A percentile compares a stretch with the other conserved stretches of the same genome.
These are phyloP conservation scores for Trididemnum clinides DNA, from an alignment of 23 tunicate species.

Conservation along the genomic window DNA sequence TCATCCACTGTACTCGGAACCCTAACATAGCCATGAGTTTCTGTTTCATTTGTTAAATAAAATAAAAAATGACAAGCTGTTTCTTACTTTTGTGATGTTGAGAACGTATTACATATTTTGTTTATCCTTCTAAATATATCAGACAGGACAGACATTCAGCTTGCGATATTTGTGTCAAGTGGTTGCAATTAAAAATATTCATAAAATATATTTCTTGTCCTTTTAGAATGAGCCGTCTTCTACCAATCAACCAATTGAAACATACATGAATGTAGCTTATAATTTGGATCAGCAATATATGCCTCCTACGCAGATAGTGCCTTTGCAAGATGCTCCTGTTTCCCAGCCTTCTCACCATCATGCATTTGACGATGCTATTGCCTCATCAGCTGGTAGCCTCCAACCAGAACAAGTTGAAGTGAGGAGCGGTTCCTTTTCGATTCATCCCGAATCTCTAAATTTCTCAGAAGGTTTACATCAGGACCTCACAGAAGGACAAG, in stretches of 20 bases:
- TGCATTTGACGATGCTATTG: not conserved
- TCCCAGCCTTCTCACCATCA: not conserved
- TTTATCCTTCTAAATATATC: too few species aligned
- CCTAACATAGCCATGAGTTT: too few species aligned
- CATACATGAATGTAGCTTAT: constrained; percentile 54
- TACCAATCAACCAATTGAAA: constrained; percentile 26
- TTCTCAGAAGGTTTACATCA: not conserved
- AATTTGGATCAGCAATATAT: not conserved
- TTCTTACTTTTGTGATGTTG: too few species aligned
- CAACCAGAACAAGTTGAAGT: not conserved
- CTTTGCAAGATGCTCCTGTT: not conserved
- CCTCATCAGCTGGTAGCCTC: not conserved
- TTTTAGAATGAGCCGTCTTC: not conserved
- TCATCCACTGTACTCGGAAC: too few species aligned
- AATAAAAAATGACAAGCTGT: too few species aligned
- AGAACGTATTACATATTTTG: too few species aligned
- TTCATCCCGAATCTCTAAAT: not conserved
- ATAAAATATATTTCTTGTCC: too few species aligned
- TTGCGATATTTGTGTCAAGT: too few species aligned
- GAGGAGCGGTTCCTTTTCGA: not conserved
- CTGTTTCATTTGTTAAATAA: too few species aligned
- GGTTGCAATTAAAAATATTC: too few species aligned
- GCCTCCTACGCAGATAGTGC: not conserved
- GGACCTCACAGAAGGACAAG: not conserved
- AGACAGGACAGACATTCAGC: too few species aligned